Percentiles rank a stretch among this genome's conserved stretches.
Evolutionary conservation across 2,797 vertebrate genomes (phyloP).

Genomic region (Sphenodon punctatus): DNA sequence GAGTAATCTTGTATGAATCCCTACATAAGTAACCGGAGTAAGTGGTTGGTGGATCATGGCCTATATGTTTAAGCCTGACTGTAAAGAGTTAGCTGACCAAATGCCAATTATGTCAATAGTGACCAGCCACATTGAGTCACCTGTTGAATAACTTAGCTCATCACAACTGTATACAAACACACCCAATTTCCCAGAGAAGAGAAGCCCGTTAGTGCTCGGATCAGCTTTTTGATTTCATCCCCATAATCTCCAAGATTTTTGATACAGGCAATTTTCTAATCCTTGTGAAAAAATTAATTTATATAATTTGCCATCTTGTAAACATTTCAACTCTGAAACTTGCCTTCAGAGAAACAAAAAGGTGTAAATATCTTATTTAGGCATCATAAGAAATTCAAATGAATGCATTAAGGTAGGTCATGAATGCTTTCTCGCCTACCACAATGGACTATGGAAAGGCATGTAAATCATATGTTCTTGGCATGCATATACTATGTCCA

Average conservation of each 20-base stretch:
- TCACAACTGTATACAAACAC: conserved; percentile 16
- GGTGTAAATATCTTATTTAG: conserved; percentile 46
- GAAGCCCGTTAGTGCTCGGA: background rate
- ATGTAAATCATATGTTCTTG: conserved; percentile 51
- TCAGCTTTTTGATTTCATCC: conserved; percentile 29
- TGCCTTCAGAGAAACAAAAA: conserved; percentile 10
- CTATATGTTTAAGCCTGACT: background rate
- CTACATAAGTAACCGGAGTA: too few relatives aligned
- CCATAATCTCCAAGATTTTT: conserved; percentile 25
- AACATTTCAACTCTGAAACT: background rate
- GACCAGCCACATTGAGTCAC: too few relatives aligned
- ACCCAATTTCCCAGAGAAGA: conserved; percentile 13
- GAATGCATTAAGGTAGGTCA: background rate
- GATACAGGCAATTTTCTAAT: conserved; percentile 40
- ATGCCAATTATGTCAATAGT: too few relatives aligned
- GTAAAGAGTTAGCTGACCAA: background rate
- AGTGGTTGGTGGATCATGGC: too few relatives aligned
- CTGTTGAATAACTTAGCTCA: background rate
- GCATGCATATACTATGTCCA: conserved; percentile 67
- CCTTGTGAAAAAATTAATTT: background rate
- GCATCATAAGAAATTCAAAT: background rate
- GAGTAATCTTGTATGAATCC: too few relatives aligned
- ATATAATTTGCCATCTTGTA: background rate
- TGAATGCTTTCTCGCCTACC: too few relatives aligned
- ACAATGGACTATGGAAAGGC: conserved; percentile 56